Percentiles rank a stretch among this genome's conserved stretches.
These are phyloP conservation scores for Aphyosemion australe DNA, from an alignment of 2,113 vertebrate genomes.

Conservation along the genomic window DNA sequence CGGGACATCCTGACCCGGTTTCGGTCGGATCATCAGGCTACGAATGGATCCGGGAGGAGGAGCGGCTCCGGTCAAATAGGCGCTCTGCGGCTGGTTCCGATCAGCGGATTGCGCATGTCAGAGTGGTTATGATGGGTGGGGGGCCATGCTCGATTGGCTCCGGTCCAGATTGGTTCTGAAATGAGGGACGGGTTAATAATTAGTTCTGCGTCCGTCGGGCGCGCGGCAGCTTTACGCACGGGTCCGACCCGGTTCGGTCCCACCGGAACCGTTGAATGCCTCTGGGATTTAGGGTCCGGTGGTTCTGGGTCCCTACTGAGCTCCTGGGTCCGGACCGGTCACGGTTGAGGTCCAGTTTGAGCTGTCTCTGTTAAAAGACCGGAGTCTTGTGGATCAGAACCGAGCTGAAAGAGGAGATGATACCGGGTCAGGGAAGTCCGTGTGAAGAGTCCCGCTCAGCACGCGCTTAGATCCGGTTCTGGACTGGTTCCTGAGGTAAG, in stretches of 20 bases:
- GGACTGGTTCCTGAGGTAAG: conserved; percentile 30
- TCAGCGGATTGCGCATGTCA: conserved; percentile 91
- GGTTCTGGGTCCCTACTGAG: neutral
- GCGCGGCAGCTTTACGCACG: conserved; percentile 40
- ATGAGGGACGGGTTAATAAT: conserved; percentile 90
- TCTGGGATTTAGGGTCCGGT: too few relatives aligned
- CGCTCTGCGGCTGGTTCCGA: conserved; percentile 71
- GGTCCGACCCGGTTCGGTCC: neutral
- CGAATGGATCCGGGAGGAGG: conserved; percentile 56
- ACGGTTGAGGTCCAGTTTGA: neutral
- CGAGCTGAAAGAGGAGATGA: neutral
- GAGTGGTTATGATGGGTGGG: conserved; percentile 90
- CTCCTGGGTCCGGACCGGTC: conserved; percentile 4
- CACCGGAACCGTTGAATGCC: neutral
- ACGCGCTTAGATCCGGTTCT: conserved; percentile 25
- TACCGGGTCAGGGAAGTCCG: conserved; percentile 6
- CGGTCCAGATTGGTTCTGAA: conserved; percentile 90
- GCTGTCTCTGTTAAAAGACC: too few relatives aligned
- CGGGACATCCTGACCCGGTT: conserved; percentile 91
- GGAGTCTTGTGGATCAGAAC: conserved; percentile 8
- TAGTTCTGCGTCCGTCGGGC: conserved; percentile 80
- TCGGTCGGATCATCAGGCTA: conserved; percentile 84
- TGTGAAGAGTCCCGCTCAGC: conserved; percentile 20
- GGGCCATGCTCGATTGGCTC: conserved; percentile 89
- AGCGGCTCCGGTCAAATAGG: conserved; percentile 76